These are phyloP conservation scores for Pocillopora damicornis DNA, from an alignment of 64 coral and sea anemone species.

Conservation along the genomic window DNA sequence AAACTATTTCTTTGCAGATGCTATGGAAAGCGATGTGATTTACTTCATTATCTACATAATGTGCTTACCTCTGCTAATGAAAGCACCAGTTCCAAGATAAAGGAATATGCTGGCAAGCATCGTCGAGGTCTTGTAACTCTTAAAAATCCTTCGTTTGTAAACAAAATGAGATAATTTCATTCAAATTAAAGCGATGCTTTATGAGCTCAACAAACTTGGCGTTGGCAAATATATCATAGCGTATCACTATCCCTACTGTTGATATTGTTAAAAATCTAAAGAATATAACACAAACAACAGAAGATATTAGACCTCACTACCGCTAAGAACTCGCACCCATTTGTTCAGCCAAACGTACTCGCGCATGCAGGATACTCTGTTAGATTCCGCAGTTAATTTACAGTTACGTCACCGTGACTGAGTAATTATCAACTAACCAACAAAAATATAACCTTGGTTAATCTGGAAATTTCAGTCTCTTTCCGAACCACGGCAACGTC, in stretches of 20 bases:
- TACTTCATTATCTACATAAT: neutral
- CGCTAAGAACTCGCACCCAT: neutral
- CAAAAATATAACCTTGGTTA: too few relatives aligned
- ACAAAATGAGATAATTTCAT: neutral
- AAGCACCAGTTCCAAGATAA: slow-evolving; percentile 1
- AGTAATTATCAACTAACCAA: too few relatives aligned
- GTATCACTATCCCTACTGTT: neutral
- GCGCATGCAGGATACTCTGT: too few relatives aligned
- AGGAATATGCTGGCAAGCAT: slow-evolving; percentile 8
- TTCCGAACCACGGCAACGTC: too few relatives aligned
- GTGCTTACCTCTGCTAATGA: slow-evolving; percentile 8
- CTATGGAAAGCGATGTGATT: neutral
- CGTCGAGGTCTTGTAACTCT: neutral
- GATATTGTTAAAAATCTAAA: neutral
- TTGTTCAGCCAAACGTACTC: neutral
- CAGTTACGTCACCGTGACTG: too few relatives aligned
- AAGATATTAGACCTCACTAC: neutral
- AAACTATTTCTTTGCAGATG: neutral
- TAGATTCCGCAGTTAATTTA: too few relatives aligned
- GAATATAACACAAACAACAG: neutral
- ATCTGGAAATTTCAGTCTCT: too few relatives aligned
- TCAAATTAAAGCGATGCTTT: too few relatives aligned
- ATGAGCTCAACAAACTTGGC: neutral
- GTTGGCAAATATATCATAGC: neutral
- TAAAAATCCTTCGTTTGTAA: neutral